A percentile compares a stretch with the other conserved stretches of the same genome.
phyloP scores from a whole-genome alignment of 2,888 invertebrate genomes.

The Cataglyphis altisquamis region DNA sequence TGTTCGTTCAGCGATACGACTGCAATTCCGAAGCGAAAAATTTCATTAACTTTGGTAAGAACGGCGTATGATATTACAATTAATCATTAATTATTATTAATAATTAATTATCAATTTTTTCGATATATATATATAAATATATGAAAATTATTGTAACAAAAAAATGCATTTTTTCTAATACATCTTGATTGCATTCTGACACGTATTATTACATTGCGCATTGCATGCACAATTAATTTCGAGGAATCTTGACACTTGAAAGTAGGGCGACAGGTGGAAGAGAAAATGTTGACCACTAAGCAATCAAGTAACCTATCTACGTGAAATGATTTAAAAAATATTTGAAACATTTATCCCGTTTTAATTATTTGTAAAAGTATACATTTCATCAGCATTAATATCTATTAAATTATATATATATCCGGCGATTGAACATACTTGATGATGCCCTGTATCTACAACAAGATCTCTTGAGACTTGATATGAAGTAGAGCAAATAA shows the following conservation, averaged over 20 bases:
- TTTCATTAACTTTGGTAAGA: not conserved
- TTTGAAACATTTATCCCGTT: not conserved
- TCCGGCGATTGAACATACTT: not conserved
- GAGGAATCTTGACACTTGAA: not conserved
- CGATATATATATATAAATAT: not conserved
- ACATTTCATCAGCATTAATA: not conserved
- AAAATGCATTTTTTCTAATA: not conserved
- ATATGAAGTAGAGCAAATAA: not conserved
- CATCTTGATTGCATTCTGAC: constrained; percentile 4
- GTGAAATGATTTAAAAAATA: not conserved
- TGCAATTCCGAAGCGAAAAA: not conserved
- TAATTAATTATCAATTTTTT: not conserved
- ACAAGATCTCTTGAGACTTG: not conserved
- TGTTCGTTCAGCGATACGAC: constrained; percentile 1
- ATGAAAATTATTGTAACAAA: not conserved
- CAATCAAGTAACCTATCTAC: not conserved
- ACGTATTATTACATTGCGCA: not conserved
- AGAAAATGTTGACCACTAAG: not conserved
- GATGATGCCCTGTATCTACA: not conserved
- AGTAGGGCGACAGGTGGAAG: not conserved
- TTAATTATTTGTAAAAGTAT: not conserved
- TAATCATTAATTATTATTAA: not conserved
- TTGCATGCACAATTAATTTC: constrained; percentile 1
- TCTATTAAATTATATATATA: not conserved
- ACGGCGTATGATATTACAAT: not conserved